Base-by-base conservation (phyloP, 2,113 vertebrate species). In the Oncorhynchus tshawytscha region DNA sequence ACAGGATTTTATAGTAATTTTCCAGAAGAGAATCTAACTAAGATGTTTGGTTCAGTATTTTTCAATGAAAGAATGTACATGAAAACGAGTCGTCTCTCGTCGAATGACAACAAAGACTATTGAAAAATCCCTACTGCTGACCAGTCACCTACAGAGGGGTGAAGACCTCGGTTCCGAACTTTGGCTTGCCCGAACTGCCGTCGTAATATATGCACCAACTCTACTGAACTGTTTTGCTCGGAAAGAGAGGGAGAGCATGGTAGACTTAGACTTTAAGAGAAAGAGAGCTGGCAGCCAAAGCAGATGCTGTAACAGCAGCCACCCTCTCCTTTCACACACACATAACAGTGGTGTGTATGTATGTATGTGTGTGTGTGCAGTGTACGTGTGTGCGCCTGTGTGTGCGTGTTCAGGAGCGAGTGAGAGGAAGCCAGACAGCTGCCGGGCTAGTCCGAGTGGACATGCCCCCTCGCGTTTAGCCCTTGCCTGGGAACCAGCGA, bases 401-500 rank as follows among this genome's bases (percentile, higher is more conserved):
- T 79, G 73, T 67, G 65, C 75, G 67, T 25, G 51, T 74, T 72
- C 54, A 76, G 72, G 67, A 74, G 74, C 51, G 76, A 74, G 83
- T 71, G 72, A 76, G 65, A 49, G 78, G 71, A 57, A 27, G 68
- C 72, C 68, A 84, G 84, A 81, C 85, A 88, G 81, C 85, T 87
- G 82, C 85, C 83, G 72, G 84, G 67, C 31, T 72, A 83, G 80
- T 81, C 83, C 76, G 24, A 83, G 84, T 78, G 87, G 87, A 90
- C 87, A 89, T 79, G 88, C 82, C 51, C 83, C 78, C 80, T 79
- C 78, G 86, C 76, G 62, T 88, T 87, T 78, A 86, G 82, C 82
- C 77, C 81, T 82, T 81, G 87, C 87, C 90, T 93, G 92, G 83
- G 76, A 82, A 82, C 79, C 76, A 70, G 78, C 74, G 92, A 92